These are phyloP conservation scores for Hermetia illucens DNA, from an alignment of 1,140 invertebrate genomes.

Conservation along the genomic window DNA sequence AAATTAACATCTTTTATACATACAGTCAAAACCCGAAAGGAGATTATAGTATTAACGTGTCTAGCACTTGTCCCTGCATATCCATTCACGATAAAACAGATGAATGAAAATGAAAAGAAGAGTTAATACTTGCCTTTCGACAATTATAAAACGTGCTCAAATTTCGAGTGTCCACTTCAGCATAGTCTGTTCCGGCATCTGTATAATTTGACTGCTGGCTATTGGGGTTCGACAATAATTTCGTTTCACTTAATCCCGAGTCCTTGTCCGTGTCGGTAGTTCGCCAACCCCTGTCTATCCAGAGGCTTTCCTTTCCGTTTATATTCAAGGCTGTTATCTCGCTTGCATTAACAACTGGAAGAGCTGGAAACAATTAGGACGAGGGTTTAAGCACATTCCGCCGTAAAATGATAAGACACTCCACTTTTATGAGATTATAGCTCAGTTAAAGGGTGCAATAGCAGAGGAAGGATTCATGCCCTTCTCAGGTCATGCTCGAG, in stretches of 20 bases:
- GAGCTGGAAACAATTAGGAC: neutral
- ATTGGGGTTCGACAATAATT: slow-evolving; percentile 43
- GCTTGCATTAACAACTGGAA: slow-evolving; percentile 38
- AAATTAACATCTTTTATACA: too few species aligned
- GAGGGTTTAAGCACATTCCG: too few species aligned
- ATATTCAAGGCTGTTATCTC: slow-evolving; percentile 49
- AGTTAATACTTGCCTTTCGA: slow-evolving; percentile 16
- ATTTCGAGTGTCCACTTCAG: slow-evolving; percentile 58
- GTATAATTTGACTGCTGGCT: slow-evolving; percentile 34
- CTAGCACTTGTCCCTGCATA: too few species aligned
- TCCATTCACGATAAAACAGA: too few species aligned
- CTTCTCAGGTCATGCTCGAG: too few species aligned
- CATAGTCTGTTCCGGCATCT: slow-evolving; percentile 51
- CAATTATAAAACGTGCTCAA: slow-evolving; percentile 69
- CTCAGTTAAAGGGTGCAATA: too few species aligned
- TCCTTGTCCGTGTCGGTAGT: slow-evolving; percentile 51
- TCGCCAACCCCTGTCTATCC: slow-evolving; percentile 61
- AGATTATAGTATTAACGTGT: too few species aligned
- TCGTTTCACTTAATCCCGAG: slow-evolving; percentile 37
- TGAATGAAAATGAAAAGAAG: neutral
- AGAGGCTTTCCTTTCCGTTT: slow-evolving; percentile 55
- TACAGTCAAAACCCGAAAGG: too few species aligned
- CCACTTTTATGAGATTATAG: too few species aligned
- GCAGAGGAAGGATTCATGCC: too few species aligned
- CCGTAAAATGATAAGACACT: too few species aligned